phyloP scores from a whole-genome alignment of 2,888 invertebrate species.

The Prosopocoilus inquinatus region DNA sequence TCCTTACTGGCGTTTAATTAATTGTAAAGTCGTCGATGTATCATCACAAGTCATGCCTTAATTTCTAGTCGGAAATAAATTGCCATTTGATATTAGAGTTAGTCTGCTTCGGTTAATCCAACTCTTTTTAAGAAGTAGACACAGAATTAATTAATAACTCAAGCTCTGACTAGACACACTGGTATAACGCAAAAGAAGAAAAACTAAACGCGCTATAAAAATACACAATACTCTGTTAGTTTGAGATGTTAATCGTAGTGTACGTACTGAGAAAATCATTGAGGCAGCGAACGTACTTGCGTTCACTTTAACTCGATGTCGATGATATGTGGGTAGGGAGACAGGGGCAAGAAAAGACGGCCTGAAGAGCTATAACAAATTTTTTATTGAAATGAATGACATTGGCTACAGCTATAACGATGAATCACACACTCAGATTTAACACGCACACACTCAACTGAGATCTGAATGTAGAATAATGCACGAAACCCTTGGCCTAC shows the following conservation, averaged over 20 bases:
- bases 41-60: too few relatives aligned
- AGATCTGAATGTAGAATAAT: constrained; percentile 44
- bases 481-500: constrained; percentile 54
- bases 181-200: too few relatives aligned
- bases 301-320: constrained; percentile 32
- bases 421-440: constrained; percentile 26
- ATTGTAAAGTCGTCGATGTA: too few relatives aligned
- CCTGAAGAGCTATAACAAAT: constrained; percentile 49
- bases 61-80: too few relatives aligned
- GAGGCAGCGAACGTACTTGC: constrained; percentile 20
- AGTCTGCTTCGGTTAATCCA: too few relatives aligned
- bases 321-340: constrained; percentile 43
- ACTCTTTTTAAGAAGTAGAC: too few relatives aligned
- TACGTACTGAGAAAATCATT: constrained; percentile 25
- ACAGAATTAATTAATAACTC: too few relatives aligned
- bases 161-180: too few relatives aligned
- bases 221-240: constrained; percentile 29
- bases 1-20: too few relatives aligned
- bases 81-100: too few relatives aligned
- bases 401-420: constrained; percentile 49
- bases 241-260: constrained; percentile 6
- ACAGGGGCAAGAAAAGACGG: constrained; percentile 42
- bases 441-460: constrained; percentile 29
- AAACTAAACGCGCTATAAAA: constrained; percentile 30
- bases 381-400: constrained; percentile 49